phyloP scores from a whole-genome alignment of 2,888 invertebrate genomes.

The Parnassius glacialis region DNA sequence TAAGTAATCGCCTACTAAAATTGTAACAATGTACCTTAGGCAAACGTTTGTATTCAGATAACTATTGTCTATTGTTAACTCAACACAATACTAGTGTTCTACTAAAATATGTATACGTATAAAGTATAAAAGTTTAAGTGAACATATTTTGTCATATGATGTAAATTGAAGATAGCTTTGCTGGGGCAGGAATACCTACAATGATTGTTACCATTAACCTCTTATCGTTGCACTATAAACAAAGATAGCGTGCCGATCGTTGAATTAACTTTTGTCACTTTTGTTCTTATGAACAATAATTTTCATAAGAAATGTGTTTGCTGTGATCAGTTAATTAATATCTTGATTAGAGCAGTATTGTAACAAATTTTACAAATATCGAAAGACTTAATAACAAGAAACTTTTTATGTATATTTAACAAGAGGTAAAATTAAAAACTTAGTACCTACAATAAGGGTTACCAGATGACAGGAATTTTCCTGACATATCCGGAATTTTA shows the following conservation, averaged over 20 bases:
- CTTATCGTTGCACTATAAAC: slow-evolving; percentile 13
- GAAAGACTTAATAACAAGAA: too few species aligned
- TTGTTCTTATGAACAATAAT: not conserved
- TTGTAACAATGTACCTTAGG: not conserved
- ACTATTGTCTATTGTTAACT: not conserved
- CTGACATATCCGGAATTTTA: too few species aligned
- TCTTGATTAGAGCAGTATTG: not conserved
- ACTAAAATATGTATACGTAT: not conserved
- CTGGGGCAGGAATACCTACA: not conserved
- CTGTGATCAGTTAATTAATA: not conserved
- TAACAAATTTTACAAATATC: too few species aligned
- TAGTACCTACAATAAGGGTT: too few species aligned
- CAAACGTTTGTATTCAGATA: too few species aligned
- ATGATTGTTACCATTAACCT: slow-evolving; percentile 15
- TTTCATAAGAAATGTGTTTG: not conserved
- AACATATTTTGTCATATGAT: slow-evolving; percentile 1
- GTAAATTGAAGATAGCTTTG: not conserved
- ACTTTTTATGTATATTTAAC: too few species aligned
- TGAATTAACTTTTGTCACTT: slow-evolving; percentile 12
- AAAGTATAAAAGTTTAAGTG: not conserved
- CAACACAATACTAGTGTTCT: not conserved
- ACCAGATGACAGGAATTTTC: too few species aligned
- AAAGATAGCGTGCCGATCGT: slow-evolving; percentile 8
- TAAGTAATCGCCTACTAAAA: slow-evolving; percentile 3
- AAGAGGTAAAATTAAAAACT: too few species aligned